A percentile compares a stretch with the other conserved stretches of the same genome.
These are phyloP conservation scores for Eidolon dupreanum DNA, from an alignment of 2,797 vertebrate species.

Conservation along the genomic window DNA sequence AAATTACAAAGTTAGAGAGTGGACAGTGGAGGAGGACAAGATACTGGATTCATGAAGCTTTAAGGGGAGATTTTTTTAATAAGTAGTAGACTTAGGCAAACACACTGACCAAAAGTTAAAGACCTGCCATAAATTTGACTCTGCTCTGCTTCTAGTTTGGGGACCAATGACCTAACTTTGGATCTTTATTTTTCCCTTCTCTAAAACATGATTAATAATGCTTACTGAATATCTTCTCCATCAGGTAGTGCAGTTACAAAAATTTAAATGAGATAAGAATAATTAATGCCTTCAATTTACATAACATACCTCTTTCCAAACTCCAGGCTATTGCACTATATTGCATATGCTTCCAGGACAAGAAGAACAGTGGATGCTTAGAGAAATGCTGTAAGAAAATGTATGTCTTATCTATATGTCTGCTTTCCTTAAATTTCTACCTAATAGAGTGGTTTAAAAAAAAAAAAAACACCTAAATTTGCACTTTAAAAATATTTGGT, in stretches of 20 bases:
- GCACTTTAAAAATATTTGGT: not conserved
- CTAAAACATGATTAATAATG: not conserved
- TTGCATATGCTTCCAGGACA: not conserved
- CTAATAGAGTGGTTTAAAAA: not conserved
- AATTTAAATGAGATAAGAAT: not conserved
- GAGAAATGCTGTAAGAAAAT: not conserved
- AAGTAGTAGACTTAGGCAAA: not conserved
- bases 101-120: not conserved
- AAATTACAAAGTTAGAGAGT: not conserved
- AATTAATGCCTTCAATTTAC: not conserved
- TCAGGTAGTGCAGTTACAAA: not conserved
- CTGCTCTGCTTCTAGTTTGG: not conserved
- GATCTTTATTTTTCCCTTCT: slow-evolving; percentile 11
- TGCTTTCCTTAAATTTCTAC: not conserved
- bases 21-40: not conserved
- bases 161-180: not conserved
- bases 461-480: not conserved
- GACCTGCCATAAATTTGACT: not conserved
- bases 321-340: not conserved
- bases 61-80: not conserved
- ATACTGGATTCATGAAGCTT: not conserved
- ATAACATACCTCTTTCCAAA: not conserved
- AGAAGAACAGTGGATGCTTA: not conserved
- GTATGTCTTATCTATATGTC: not conserved
- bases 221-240: not conserved